phyloP scores from a whole-genome alignment of 2,888 invertebrate species.

The Graphium colonna region DNA sequence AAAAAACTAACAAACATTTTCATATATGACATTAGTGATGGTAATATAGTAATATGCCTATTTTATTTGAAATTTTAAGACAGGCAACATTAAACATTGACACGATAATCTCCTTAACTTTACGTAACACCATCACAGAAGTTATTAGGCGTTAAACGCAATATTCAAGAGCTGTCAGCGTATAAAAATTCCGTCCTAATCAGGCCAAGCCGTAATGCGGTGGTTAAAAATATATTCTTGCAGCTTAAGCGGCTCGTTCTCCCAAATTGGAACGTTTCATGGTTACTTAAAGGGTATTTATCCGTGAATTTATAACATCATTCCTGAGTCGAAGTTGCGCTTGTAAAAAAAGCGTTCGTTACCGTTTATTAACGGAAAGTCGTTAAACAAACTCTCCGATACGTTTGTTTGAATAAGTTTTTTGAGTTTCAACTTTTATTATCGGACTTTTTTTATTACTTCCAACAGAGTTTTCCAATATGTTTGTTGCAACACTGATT shows the following conservation, averaged over 20 bases:
- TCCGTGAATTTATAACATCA: slow-evolving; percentile 23
- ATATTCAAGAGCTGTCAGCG: slow-evolving; percentile 12
- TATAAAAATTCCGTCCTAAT: slow-evolving; percentile 19
- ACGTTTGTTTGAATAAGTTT: slow-evolving; percentile 10
- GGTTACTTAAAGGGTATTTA: slow-evolving; percentile 22
- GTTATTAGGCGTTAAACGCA: not conserved
- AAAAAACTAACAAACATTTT: no score
- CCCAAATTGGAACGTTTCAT: slow-evolving; percentile 23
- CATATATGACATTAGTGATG: no score
- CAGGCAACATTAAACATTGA: not conserved
- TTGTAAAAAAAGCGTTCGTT: slow-evolving; percentile 19
- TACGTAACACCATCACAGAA: not conserved
- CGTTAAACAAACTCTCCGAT: slow-evolving; percentile 1
- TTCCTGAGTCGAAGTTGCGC: slow-evolving; percentile 14
- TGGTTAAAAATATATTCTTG: slow-evolving; percentile 21
- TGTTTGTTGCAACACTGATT: no score
- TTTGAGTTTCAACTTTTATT: not conserved
- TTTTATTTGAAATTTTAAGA: not conserved
- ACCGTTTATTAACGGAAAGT: slow-evolving; percentile 18
- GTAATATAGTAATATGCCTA: no score
- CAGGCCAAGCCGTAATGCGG: slow-evolving; percentile 15
- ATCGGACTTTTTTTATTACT: not conserved
- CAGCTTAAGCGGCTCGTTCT: slow-evolving; percentile 19
- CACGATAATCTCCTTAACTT: not conserved
- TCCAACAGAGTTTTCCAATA: no score